Base-by-base conservation (phyloP, 1,140 invertebrate species). In the Subanguina moxae region DNA sequence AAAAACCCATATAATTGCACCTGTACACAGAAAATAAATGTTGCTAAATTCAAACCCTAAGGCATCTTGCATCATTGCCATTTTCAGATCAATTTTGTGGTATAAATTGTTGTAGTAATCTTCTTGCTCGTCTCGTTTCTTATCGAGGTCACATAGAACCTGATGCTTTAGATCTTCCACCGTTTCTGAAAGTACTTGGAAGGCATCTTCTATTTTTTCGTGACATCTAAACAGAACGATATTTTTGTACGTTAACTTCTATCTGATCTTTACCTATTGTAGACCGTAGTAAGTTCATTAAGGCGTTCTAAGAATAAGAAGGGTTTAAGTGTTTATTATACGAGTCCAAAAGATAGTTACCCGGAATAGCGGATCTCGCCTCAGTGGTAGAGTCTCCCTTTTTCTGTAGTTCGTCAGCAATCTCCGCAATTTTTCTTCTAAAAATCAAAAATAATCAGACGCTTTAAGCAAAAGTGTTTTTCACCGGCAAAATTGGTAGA, bases 61-160 rank as follows among this genome's bases (percentile, higher is more conserved):
- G n/a, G 69, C 69, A 43, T 71, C 69, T 27, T 71, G 68, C 61
- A 71, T 66, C n/a, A 45, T 74, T 15, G 71, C 15, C 0, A 46
- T 64, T 15, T 71, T 46, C 28, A 73, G 21, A 57, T 71, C 69
- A 57, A 71, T 62, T 30, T 71, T 71, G 25, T 73, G 46, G 56
- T 71, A 71, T 21, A 71, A 59, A 23, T 42, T 42, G 52, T 71
- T 61, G 27, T 59, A 71, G 45, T 74, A 48, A 27, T 71, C 69
- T n/a, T 71, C 69, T 21, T 71, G 61, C 61, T 71, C 69, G 21
- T 71, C 69, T 27, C 58, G 30, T n/a, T 71, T 74, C 23, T 71
- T 59, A 3, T 71, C 69, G 48, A 71, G 56, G 13, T 74, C 71
- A 38, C 57, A 59, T 1, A 72, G 30, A 23, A 71, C 28, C 7